Percentiles rank a stretch among this genome's conserved stretches.
Conservation (phyloP, 2,888 invertebrate genomes). For the Omphaloscelis lunosa region DNA sequence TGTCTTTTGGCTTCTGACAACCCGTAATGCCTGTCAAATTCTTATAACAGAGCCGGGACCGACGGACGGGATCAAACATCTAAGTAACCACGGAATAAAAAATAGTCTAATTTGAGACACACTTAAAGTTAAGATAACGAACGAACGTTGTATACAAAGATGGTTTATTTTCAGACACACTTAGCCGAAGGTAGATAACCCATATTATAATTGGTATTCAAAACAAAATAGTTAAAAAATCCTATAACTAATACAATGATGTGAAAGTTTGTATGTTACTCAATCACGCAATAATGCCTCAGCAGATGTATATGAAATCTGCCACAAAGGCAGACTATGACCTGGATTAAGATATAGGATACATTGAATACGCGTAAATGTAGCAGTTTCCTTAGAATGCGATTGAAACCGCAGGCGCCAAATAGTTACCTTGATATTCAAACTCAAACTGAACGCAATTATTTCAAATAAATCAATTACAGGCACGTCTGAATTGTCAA, state of each 20-base stretch:
- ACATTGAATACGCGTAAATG: not conserved
- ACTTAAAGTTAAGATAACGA: slow-evolving; percentile 4
- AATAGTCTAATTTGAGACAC: too few relatives aligned
- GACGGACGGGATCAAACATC: not conserved
- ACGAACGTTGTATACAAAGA: not conserved
- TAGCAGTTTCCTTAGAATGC: too few relatives aligned
- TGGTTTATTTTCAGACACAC: slow-evolving; percentile 2
- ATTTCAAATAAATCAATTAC: too few relatives aligned
- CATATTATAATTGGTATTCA: not conserved
- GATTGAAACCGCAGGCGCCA: too few relatives aligned
- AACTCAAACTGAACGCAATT: too few relatives aligned
- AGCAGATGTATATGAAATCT: not conserved
- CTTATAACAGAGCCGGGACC: too few relatives aligned
- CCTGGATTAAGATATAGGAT: not conserved
- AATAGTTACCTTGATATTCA: too few relatives aligned
- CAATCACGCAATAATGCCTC: not conserved
- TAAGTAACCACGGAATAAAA: not conserved
- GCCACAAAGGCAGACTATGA: not conserved
- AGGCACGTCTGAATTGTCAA: too few relatives aligned
- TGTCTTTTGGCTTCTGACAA: not conserved
- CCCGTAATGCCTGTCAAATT: not conserved
- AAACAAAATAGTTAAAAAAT: not conserved
- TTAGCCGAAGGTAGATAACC: not conserved
- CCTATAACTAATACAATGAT: too few relatives aligned
- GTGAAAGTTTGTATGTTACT: too few relatives aligned